These are phyloP conservation scores for Poeciliopsis gracilis DNA, from an alignment of 2,797 vertebrate genomes.

Conservation along the genomic window DNA sequence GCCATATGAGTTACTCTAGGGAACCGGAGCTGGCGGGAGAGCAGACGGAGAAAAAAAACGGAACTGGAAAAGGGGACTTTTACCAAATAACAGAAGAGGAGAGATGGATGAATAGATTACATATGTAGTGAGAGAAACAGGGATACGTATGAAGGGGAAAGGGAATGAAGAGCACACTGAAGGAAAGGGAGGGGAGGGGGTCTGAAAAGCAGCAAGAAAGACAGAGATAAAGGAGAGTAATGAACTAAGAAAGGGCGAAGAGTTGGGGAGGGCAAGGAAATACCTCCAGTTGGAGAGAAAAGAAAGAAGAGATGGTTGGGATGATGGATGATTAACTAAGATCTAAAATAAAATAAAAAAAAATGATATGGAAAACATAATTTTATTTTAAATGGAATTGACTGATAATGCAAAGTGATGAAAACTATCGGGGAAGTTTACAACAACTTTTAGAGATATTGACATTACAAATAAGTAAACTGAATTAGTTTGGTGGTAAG, in stretches of 20 bases:
- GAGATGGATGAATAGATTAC: constrained; percentile 8
- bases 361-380: not conserved
- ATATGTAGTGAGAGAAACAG: constrained; percentile 18
- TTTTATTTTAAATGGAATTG: not conserved
- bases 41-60: constrained; percentile 5
- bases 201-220: not conserved
- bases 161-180: not conserved
- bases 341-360: not conserved
- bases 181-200: not conserved
- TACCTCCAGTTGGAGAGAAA: not conserved
- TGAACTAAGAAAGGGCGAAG: not conserved
- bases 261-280: not conserved
- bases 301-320: not conserved
- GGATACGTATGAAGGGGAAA: not conserved
- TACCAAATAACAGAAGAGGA: constrained; percentile 21
- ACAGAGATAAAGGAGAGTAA: constrained; percentile 29
- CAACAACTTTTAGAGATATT: not conserved
- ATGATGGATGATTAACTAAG: not conserved
- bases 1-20: constrained; percentile 84
- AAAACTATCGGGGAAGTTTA: not conserved
- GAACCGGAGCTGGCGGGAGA: constrained; percentile 53
- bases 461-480: not conserved
- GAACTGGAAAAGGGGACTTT: constrained; percentile 9
- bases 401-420: not conserved
- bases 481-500: not conserved